Conservation (phyloP, 2,888 invertebrate species). For the Hipparchia sbordonii region DNA sequence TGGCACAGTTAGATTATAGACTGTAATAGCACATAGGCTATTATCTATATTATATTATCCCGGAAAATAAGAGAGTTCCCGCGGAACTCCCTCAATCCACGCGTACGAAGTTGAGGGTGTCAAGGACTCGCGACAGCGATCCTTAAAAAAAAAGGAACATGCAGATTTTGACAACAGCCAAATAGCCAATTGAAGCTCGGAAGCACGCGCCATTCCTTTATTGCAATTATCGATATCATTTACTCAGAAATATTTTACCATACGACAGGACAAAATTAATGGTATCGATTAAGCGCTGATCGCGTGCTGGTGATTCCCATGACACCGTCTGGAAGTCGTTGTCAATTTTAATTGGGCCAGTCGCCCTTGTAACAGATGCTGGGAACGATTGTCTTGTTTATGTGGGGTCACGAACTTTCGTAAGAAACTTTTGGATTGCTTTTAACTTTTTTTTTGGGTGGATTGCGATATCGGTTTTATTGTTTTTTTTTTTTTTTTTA, state of each 20-base stretch:
- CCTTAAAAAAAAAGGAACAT: no score
- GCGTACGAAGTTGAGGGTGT: no score
- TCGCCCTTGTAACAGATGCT: constrained; percentile 68
- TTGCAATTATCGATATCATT: constrained; percentile 32
- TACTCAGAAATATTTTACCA: constrained; percentile 39
- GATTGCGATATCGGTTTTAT: constrained; percentile 1
- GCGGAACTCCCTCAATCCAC: no score
- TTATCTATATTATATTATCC: no score
- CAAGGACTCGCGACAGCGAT: no score
- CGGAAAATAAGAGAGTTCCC: no score
- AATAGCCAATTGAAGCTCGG: constrained; percentile 7
- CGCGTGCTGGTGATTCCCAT: constrained; percentile 75
- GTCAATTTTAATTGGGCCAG: constrained; percentile 80
- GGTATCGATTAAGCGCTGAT: constrained; percentile 77
- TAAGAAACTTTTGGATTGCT: constrained; percentile 35
- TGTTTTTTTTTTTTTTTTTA: no score
- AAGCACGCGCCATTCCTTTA: constrained; percentile 18
- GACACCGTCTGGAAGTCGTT: constrained; percentile 74
- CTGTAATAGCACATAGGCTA: no score
- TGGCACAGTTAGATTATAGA: no score
- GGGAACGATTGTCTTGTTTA: constrained; percentile 69
- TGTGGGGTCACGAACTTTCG: constrained; percentile 70
- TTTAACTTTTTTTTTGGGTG: background rate
- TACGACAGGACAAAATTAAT: constrained; percentile 71
- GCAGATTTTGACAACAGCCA: no score